A percentile compares a stretch with the other conserved stretches of the same genome.
phyloP scores from a whole-genome alignment of 2,113 vertebrate species.

The Pipra filicauda region DNA sequence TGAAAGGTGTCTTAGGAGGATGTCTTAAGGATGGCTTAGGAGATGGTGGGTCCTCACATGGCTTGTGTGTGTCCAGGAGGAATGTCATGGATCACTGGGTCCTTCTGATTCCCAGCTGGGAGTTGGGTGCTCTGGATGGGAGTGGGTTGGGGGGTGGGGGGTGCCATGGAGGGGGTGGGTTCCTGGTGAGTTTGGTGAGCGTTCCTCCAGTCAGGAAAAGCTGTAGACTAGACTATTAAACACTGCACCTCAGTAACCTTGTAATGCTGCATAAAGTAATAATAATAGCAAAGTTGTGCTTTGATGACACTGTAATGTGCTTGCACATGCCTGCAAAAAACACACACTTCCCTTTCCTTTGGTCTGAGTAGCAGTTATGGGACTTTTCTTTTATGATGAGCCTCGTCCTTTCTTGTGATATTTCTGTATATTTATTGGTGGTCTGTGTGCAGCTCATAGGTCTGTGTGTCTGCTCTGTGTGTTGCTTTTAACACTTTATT shows the following conservation, averaged over 20 bases:
- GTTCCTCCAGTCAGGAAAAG: conserved; percentile 66
- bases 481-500: conserved; percentile 42
- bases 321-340: conserved; percentile 81
- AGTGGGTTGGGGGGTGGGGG: background rate
- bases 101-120: background rate
- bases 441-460: conserved; percentile 54
- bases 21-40: background rate
- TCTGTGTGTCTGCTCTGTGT: conserved; percentile 40
- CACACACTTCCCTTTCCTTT: conserved; percentile 74
- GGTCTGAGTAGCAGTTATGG: conserved; percentile 80
- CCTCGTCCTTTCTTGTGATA: conserved; percentile 55
- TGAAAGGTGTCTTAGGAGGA: background rate
- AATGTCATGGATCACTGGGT: accelerated
- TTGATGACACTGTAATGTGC: conserved; percentile 82
- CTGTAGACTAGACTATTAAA: conserved; percentile 78
- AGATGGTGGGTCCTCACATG: background rate
- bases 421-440: conserved; percentile 67
- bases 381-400: conserved; percentile 61
- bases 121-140: background rate
- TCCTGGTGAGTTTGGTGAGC: conserved; percentile 72
- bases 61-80: background rate
- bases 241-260: conserved; percentile 92
- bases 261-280: conserved; percentile 91
- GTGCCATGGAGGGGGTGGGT: background rate
- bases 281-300: conserved; percentile 83